Conservation (phyloP, 2,797 vertebrate genomes). For the Loris lydekkerianus region DNA sequence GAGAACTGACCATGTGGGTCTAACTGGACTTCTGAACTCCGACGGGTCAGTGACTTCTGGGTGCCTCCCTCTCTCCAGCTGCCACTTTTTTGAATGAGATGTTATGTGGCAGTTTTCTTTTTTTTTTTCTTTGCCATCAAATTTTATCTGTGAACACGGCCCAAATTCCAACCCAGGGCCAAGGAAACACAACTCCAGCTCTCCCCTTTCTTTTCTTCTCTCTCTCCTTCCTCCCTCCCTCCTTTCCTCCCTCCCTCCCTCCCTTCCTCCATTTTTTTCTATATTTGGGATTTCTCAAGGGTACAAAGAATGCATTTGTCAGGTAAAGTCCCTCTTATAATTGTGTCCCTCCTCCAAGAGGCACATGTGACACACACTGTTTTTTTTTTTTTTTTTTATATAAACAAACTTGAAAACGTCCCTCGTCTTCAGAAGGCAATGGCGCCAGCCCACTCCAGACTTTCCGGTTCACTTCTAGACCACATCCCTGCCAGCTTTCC, state of each 20-base stretch:
- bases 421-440: not conserved
- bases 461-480: slow-evolving; percentile 25
- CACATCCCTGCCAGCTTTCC: slow-evolving; percentile 65
- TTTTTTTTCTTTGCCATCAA: rapidly evolving
- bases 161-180: not conserved
- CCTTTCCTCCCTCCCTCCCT: too few species aligned
- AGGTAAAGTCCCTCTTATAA: too few species aligned
- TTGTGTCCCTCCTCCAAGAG: too few species aligned
- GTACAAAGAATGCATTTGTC: too few species aligned
- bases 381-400: too few species aligned
- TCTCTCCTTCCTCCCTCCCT: too few species aligned
- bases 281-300: too few species aligned
- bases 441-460: slow-evolving; percentile 31
- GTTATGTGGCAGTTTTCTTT: not conserved
- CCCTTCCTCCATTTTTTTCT: too few species aligned
- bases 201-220: not conserved
- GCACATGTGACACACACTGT: too few species aligned
- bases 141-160: rapidly evolving
- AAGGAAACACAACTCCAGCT: not conserved
- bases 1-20: not conserved
- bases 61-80: not conserved
- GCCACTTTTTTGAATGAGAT: not conserved
- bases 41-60: not conserved
- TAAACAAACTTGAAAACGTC: not conserved
- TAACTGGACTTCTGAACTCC: not conserved